Evolutionary conservation across 2,888 invertebrate genomes (phyloP).

Genomic region (Drosophila pseudotakahashii): DNA sequence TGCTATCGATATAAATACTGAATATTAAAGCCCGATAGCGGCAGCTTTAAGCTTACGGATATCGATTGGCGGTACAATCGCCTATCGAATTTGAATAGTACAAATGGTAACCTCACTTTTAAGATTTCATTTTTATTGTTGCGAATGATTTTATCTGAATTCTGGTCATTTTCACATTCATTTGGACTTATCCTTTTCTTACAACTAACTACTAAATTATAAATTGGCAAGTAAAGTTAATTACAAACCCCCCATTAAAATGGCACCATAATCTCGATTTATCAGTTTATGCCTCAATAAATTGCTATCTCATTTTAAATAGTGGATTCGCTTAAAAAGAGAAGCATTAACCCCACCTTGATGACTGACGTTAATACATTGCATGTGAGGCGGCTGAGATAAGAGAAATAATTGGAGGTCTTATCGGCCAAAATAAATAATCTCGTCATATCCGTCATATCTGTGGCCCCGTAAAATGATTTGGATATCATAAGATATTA

Average conservation of each 20-base stretch:
- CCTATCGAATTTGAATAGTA: background rate
- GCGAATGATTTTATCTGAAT: too few species aligned
- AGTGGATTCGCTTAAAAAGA: too few species aligned
- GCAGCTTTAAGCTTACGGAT: constrained; percentile 14
- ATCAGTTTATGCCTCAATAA: background rate
- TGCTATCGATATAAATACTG: too few species aligned
- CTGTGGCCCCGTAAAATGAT: constrained; percentile 10
- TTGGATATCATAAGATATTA: constrained; percentile 6
- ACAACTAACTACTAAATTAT: background rate
- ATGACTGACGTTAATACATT: background rate
- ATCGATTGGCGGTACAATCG: background rate
- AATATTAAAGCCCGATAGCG: too few species aligned
- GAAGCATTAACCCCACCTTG: constrained; percentile 6
- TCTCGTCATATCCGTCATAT: background rate
- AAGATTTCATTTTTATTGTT: background rate
- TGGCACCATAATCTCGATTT: background rate
- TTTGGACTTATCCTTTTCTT: too few species aligned
- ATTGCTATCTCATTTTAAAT: constrained; percentile 1
- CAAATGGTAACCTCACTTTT: background rate
- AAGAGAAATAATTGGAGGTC: constrained; percentile 2
- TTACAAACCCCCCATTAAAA: background rate
- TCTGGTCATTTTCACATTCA: too few species aligned
- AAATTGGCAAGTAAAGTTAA: background rate
- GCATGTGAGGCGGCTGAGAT: background rate
- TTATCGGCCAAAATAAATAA: background rate